These are phyloP conservation scores for Pollenia griseotomentosa DNA, from an alignment of 2,888 invertebrate genomes.

Conservation along the genomic window DNA sequence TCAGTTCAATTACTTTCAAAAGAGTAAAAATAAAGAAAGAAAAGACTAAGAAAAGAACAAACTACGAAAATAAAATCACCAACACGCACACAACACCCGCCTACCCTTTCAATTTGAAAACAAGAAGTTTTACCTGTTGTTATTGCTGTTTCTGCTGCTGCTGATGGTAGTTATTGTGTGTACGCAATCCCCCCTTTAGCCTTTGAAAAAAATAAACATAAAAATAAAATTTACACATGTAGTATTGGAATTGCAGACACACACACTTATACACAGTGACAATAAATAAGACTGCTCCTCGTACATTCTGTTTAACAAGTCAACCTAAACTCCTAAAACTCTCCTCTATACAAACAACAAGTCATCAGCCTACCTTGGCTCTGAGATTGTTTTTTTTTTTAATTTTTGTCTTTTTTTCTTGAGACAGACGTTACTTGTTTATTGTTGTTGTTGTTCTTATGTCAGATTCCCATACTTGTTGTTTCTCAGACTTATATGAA, in stretches of 20 bases:
- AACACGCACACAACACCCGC: slow-evolving; percentile 64
- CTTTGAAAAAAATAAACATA: slow-evolving; percentile 52
- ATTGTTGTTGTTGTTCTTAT: slow-evolving; percentile 42
- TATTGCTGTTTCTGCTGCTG: slow-evolving; percentile 21
- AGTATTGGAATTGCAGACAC: slow-evolving; percentile 7
- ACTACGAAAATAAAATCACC: slow-evolving; percentile 32
- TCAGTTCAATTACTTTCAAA: slow-evolving; percentile 72
- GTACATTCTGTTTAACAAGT: slow-evolving; percentile 69
- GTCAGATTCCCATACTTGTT: slow-evolving; percentile 62
- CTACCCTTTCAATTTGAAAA: slow-evolving; percentile 62
- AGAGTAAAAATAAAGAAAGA: slow-evolving; percentile 18
- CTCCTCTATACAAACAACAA: slow-evolving; percentile 62
- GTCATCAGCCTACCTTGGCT: slow-evolving; percentile 78
- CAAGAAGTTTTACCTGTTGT: slow-evolving; percentile 62
- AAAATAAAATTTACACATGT: slow-evolving; percentile 11
- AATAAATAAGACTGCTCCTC: slow-evolving; percentile 65
- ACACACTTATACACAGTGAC: neutral
- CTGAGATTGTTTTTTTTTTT: slow-evolving; percentile 65
- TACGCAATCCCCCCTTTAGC: slow-evolving; percentile 56
- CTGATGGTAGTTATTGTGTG: slow-evolving; percentile 18
- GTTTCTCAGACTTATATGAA: slow-evolving; percentile 38
- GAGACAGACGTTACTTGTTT: slow-evolving; percentile 35
- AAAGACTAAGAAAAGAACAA: slow-evolving; percentile 20
- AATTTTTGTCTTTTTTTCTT: slow-evolving; percentile 26
- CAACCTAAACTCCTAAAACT: slow-evolving; percentile 59